A percentile compares a stretch with the other conserved stretches of the same genome.
Evolutionary conservation across 2,113 vertebrate genomes (phyloP).

Genomic region (Martes martes): DNA sequence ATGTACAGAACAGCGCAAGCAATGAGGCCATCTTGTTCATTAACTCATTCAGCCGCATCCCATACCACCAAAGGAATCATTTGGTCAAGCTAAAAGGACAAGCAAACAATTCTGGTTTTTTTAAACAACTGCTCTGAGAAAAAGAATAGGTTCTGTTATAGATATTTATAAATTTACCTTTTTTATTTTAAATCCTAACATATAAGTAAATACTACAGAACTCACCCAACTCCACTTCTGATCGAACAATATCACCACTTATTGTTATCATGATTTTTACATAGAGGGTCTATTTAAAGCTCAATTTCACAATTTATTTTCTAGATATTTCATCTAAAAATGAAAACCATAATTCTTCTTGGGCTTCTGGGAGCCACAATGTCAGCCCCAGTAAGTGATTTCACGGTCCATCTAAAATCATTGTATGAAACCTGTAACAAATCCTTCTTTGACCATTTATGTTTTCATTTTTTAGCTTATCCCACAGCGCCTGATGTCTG

Average conservation of each 20-base stretch:
- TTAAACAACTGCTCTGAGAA: not conserved
- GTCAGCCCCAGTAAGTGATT: constrained; percentile 66
- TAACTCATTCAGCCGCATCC: not conserved
- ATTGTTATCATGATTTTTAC: not conserved
- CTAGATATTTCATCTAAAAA: constrained; percentile 59
- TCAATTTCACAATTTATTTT: not conserved
- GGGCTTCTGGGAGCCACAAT: constrained; percentile 56
- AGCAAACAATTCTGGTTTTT: not conserved
- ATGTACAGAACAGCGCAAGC: not conserved
- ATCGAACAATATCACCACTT: not conserved
- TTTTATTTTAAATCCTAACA: constrained; percentile 34
- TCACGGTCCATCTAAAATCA: not conserved
- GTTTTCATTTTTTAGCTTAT: constrained; percentile 47
- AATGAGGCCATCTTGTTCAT: not conserved
- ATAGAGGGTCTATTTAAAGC: not conserved
- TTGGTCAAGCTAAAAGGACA: not conserved
- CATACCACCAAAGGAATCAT: not conserved
- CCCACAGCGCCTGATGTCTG: constrained; percentile 56
- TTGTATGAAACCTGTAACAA: not conserved
- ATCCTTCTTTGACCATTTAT: not conserved
- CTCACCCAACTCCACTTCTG: not conserved
- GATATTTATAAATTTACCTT: not conserved
- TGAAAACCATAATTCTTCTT: constrained; percentile 67
- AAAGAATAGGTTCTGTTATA: not conserved
- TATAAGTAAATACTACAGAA: not conserved